Conservation (phyloP, 2,888 invertebrate genomes). For the Parnassius mnemosyne region DNA sequence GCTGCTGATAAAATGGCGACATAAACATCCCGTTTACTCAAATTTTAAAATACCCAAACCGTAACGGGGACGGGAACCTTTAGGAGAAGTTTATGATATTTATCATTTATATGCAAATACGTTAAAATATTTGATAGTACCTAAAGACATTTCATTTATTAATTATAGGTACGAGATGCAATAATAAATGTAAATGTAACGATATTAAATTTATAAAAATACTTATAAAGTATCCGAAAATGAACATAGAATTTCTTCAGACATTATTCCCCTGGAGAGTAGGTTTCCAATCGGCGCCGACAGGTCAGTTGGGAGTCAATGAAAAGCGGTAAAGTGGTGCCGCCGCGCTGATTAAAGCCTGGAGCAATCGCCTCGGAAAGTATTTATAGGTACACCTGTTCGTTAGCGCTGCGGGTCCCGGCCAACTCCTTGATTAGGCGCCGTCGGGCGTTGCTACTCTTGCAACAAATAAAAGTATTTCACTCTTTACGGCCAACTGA, state of each 20-base stretch:
- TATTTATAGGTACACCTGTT: slow-evolving; percentile 81
- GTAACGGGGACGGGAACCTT: too few relatives aligned
- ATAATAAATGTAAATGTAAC: too few relatives aligned
- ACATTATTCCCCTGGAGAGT: slow-evolving; percentile 62
- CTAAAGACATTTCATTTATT: too few relatives aligned
- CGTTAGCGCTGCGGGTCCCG: slow-evolving; percentile 74
- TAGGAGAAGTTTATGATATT: too few relatives aligned
- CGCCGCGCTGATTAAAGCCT: slow-evolving; percentile 78
- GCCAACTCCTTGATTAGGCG: slow-evolving; percentile 80
- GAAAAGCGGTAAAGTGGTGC: slow-evolving; percentile 78
- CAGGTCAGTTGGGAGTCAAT: slow-evolving; percentile 76
- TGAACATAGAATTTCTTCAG: slow-evolving; percentile 60
- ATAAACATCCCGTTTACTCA: too few relatives aligned
- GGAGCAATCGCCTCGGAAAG: slow-evolving; percentile 78
- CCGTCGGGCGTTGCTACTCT: slow-evolving; percentile 72
- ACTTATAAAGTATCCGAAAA: slow-evolving; percentile 49
- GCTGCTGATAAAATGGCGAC: too few relatives aligned
- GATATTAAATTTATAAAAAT: neutral
- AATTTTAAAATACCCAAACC: too few relatives aligned
- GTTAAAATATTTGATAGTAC: too few relatives aligned
- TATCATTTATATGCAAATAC: too few relatives aligned
- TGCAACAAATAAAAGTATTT: slow-evolving; percentile 74
- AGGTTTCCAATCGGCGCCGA: slow-evolving; percentile 73
- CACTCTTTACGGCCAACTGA: slow-evolving; percentile 58
- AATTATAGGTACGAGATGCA: too few relatives aligned